These are phyloP conservation scores for Spea multiplicata DNA, from an alignment of 2,113 vertebrate genomes.

Conservation along the genomic window DNA sequence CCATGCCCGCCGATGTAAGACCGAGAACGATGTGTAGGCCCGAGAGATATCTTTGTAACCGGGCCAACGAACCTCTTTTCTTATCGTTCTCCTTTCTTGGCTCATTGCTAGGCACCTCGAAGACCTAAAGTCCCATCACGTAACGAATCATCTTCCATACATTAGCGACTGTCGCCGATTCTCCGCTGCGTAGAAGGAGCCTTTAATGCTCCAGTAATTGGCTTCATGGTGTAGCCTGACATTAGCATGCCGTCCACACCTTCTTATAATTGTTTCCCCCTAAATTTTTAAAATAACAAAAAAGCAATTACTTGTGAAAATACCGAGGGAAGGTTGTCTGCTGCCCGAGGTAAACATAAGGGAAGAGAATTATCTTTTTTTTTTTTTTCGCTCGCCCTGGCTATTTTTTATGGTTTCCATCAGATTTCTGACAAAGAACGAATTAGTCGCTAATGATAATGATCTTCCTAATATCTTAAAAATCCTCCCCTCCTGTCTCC, in stretches of 20 bases:
- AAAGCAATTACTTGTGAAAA: slow-evolving; percentile 16
- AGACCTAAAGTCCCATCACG: too few relatives aligned
- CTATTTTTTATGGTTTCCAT: slow-evolving; percentile 29
- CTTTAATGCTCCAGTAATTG: neutral
- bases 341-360: neutral
- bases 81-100: too few relatives aligned
- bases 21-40: too few relatives aligned
- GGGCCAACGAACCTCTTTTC: too few relatives aligned
- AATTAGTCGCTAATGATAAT: slow-evolving; percentile 42
- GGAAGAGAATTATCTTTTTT: slow-evolving; percentile 10
- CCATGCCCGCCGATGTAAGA: too few relatives aligned
- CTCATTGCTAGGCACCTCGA: too few relatives aligned
- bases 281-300: neutral
- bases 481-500: neutral
- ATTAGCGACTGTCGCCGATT: too few relatives aligned
- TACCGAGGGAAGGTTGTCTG: neutral
- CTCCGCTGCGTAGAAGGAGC: too few relatives aligned
- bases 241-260: neutral
- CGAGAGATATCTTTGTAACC: too few relatives aligned
- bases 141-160: too few relatives aligned
- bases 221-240: neutral
- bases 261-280: neutral
- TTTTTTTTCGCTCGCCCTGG: neutral
- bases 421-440: slow-evolving; percentile 29
- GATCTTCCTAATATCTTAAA: slow-evolving; percentile 14